Evolutionary conservation across 1,140 invertebrate genomes (phyloP).

Genomic region (Danaus melanippus): DNA sequence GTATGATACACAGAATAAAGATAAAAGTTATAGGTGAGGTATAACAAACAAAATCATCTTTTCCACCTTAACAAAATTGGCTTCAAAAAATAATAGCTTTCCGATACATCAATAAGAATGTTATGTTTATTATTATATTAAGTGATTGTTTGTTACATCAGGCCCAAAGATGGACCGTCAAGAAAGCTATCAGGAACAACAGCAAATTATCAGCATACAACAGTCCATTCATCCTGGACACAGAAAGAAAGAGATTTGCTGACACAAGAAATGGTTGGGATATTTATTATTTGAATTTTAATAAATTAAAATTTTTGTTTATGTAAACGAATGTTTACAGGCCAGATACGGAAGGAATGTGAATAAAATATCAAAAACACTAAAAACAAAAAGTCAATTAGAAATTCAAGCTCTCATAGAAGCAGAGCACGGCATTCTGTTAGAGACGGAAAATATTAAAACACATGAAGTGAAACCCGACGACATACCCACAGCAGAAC

Average conservation of each 20-base stretch:
- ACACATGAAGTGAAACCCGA: conserved; percentile 37
- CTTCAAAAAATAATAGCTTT: conserved; percentile 1
- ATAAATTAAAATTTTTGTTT: neutral
- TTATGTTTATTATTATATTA: neutral
- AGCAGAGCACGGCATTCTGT: conserved; percentile 58
- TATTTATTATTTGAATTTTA: conserved; percentile 1
- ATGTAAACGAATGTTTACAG: conserved; percentile 39
- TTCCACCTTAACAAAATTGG: too few relatives aligned
- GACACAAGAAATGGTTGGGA: conserved; percentile 72
- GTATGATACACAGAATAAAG: conserved; percentile 56
- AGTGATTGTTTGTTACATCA: conserved; percentile 20
- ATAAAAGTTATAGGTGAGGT: conserved; percentile 37
- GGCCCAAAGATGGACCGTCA: conserved; percentile 37
- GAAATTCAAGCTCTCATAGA: conserved; percentile 73
- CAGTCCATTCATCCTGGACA: conserved; percentile 60
- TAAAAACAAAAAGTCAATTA: conserved; percentile 75
- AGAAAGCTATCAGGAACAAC: conserved; percentile 42
- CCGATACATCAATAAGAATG: neutral
- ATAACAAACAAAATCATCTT: conserved; percentile 1
- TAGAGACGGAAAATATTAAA: conserved; percentile 39
- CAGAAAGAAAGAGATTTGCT: conserved; percentile 74
- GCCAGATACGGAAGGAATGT: conserved; percentile 77
- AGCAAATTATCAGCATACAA: conserved; percentile 21
- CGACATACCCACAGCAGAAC: conserved; percentile 36
- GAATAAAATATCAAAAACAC: conserved; percentile 75